Percentiles rank a stretch among this genome's conserved stretches.
These are phyloP conservation scores for Dinoponera quadriceps DNA, from an alignment of 1,140 invertebrate genomes.

Conservation along the genomic window DNA sequence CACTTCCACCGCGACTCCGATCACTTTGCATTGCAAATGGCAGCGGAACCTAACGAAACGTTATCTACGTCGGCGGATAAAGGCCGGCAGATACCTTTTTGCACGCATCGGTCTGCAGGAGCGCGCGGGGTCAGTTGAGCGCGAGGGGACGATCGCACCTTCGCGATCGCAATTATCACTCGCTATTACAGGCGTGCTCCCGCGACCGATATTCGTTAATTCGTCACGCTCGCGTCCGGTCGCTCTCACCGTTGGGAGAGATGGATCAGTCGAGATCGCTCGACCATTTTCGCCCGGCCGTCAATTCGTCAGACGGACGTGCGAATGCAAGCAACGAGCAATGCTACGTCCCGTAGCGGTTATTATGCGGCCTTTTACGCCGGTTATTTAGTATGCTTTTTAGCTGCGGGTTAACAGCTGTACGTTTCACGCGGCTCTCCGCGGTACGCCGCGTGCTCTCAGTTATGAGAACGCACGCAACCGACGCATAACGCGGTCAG, in stretches of 20 bases:
- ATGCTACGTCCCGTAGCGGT: slow-evolving; percentile 65
- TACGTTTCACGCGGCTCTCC: slow-evolving; percentile 73
- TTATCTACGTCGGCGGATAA: slow-evolving; percentile 38
- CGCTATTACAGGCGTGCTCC: neutral
- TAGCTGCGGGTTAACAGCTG: slow-evolving; percentile 81
- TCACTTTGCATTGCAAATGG: slow-evolving; percentile 66
- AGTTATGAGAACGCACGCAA: slow-evolving; percentile 68
- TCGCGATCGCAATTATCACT: neutral
- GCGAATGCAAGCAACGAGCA: slow-evolving; percentile 46
- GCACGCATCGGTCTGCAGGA: neutral
- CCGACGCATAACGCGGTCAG: slow-evolving; percentile 31
- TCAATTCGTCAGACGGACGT: slow-evolving; percentile 33
- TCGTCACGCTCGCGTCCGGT: slow-evolving; percentile 16
- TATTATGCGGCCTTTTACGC: slow-evolving; percentile 68
- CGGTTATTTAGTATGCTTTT: slow-evolving; percentile 74
- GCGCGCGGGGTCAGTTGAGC: too few species aligned
- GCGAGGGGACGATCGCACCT: neutral
- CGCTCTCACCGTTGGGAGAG: too few species aligned
- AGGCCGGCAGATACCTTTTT: neutral
- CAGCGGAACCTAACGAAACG: slow-evolving; percentile 35
- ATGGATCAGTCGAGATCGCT: slow-evolving; percentile 52
- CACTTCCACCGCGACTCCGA: slow-evolving; percentile 45
- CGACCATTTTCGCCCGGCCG: slow-evolving; percentile 27
- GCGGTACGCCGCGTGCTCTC: slow-evolving; percentile 50
- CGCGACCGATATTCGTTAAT: neutral